These are phyloP conservation scores for Eupristina koningsbergeri DNA, from an alignment of 1,140 invertebrate species.

Conservation along the genomic window DNA sequence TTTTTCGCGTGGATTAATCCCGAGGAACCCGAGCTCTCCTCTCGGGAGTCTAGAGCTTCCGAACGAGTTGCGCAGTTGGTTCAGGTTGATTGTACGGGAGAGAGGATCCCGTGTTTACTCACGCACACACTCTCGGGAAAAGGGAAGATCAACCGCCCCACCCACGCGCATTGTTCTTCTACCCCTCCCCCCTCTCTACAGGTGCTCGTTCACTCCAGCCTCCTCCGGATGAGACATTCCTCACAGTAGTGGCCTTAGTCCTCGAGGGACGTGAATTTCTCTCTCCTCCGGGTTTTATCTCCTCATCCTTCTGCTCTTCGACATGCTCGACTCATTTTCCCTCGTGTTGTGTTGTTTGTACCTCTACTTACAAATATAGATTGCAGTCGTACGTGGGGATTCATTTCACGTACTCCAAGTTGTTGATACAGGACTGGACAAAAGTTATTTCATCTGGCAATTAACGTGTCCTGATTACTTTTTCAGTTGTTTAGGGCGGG, in stretches of 20 bases:
- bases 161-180: constrained; percentile 11
- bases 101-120: not conserved
- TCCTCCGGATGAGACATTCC: constrained; percentile 35
- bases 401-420: not conserved
- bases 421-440: no score
- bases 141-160: constrained; percentile 30
- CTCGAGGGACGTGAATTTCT: constrained; percentile 31
- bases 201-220: not conserved
- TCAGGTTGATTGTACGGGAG: not conserved
- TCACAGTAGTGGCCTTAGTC: not conserved
- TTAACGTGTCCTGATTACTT: not conserved
- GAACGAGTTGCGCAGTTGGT: not conserved
- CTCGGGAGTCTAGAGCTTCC: not conserved
- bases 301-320: not conserved
- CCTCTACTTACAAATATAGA: not conserved
- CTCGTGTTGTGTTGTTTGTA: not conserved
- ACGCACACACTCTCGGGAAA: not conserved
- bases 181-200: constrained; percentile 30
- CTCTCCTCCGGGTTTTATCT: constrained; percentile 17
- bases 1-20: not conserved
- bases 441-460: no score
- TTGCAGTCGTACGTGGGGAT: not conserved
- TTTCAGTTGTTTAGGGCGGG: not conserved
- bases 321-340: not conserved
- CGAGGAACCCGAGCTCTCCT: not conserved